Evolutionary conservation across 2,113 vertebrate genomes (phyloP), one percentile per base, ranked within the genome.

Genomic region (Malurus cyaneus): DNA sequence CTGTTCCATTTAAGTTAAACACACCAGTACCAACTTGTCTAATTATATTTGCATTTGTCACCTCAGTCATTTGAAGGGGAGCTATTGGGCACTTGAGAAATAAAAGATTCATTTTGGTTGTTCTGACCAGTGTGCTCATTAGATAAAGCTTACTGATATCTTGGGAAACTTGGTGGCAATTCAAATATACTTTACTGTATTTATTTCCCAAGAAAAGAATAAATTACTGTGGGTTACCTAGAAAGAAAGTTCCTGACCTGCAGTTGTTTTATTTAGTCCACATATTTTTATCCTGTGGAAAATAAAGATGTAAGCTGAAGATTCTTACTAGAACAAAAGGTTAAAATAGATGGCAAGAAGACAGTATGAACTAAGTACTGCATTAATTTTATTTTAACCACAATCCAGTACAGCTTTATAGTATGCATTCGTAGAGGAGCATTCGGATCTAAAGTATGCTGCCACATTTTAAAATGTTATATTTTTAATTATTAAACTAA

Each of bases 141-240:
- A 82, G 54, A 49, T 53, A 70, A 83, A 77, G 17, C 21, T 65
- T 1, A 0, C 16, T 62, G 50, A 3, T 54, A 24, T 32, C 18
- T 54, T 85, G 16, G 39, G 56, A 76, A 60, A 31, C 14, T 80
- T n/a, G 1, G 4, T 69, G 36, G 39, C 0, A 0, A 62, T 67
- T 32, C 34, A 64, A 20, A 41, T 82, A 28, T n/a, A 50, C 26
- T 73, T 60, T 28, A 17, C 14, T 83, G 2, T 64, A 26, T 62
- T 65, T 64, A 39, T 94, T 88, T 86, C 31, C 4, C 14, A 32
- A 83, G n/a, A 56, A 60, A 83, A 44, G 36, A 2, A 28, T 2
- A 1, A 76, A 44, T 60, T n/a, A 19, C 26, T 64, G 1, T 53
- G 36, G 18, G 19, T 71, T 82, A 18, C 26, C 13, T 46, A 39